Base-by-base conservation (phyloP, 2,888 invertebrate genomes). In the Rhagium mordax region DNA sequence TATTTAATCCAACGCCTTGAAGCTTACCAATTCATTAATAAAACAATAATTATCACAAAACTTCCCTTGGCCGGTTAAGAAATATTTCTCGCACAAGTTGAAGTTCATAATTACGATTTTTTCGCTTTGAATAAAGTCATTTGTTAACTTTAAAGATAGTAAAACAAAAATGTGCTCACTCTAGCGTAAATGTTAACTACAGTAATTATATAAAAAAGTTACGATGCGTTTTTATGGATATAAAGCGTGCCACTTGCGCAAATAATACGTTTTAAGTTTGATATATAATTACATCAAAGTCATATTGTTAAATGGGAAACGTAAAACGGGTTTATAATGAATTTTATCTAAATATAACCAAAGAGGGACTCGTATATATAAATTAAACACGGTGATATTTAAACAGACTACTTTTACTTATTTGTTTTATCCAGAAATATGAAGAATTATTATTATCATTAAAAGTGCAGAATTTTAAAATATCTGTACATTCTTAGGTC, bases 231-330 rank as follows among this genome's bases (percentile, higher is more conserved):
- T 41, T 41, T 41, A 13, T n/a, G 41, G n/a, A n/a, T 41, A 13
- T 13, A 41, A 41, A 41, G 41, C 41, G 41, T 27, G 27, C 55
- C 15, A 24, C 27, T 57, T 57, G 55, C n/a, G 55, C 15, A 57
- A 57, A 53, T 57, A n/a, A 57, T 57, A 57, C 55, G n/a, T 27
- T 27, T 57, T 57, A 27, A 27, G 13, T 24, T 15, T 41, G n/a
- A 41, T 41, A 41, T n/a, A 41, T 41, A 41, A 41, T 41, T 41
- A 41, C n/a, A 41, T 41, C 41, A 41, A 57, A 21, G 55, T 21
- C 4, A n/a, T 55, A 21, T 24, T n/a, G 55, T 57, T 15, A 16
- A 24, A 27, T 27, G 15, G 27, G 27, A 57, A 3, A 27, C n/a
- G 41, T 24, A 27, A 15, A 57, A 57, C 55, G 24, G 15, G 55